Percentiles rank a stretch among this genome's conserved stretches.
phyloP scores from a whole-genome alignment of 2,888 invertebrate species.

The Alloscopus bannaensis region DNA sequence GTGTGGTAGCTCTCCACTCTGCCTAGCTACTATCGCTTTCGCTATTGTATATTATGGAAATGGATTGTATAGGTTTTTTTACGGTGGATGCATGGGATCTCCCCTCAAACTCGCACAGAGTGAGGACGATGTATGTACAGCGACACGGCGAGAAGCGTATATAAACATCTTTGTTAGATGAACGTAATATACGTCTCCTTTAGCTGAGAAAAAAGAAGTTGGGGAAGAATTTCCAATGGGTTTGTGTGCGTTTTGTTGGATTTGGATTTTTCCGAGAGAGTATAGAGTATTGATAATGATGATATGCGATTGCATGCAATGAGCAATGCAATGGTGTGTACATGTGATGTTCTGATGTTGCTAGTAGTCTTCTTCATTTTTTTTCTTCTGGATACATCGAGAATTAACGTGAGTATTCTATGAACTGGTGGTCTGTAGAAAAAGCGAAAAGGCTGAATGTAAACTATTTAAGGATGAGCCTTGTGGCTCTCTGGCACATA shows the following conservation, averaged over 20 bases:
- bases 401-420: no score
- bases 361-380: conserved; percentile 24
- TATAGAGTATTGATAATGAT: conserved; percentile 17
- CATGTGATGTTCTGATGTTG: conserved; percentile 15
- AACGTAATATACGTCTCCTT: neutral
- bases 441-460: no score
- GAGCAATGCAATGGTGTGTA: conserved; percentile 25
- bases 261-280: conserved; percentile 20
- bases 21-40: no score
- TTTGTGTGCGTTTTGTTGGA: conserved; percentile 24
- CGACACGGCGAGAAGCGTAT: neutral
- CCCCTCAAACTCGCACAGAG: conserved; percentile 29
- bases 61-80: conserved; percentile 20
- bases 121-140: conserved; percentile 8
- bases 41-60: conserved; percentile 45
- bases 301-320: conserved; percentile 43
- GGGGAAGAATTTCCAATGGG: conserved; percentile 38
- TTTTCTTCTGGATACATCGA: conserved; percentile 12
- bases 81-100: conserved; percentile 41
- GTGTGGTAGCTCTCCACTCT: conserved; percentile 3
- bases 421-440: no score
- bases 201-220: conserved; percentile 31
- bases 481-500: no score
- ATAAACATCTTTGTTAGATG: conserved; percentile 41
- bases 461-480: no score